Evolutionary conservation across 1,140 invertebrate genomes (phyloP).

Genomic region (Saccostrea cuccullata): DNA sequence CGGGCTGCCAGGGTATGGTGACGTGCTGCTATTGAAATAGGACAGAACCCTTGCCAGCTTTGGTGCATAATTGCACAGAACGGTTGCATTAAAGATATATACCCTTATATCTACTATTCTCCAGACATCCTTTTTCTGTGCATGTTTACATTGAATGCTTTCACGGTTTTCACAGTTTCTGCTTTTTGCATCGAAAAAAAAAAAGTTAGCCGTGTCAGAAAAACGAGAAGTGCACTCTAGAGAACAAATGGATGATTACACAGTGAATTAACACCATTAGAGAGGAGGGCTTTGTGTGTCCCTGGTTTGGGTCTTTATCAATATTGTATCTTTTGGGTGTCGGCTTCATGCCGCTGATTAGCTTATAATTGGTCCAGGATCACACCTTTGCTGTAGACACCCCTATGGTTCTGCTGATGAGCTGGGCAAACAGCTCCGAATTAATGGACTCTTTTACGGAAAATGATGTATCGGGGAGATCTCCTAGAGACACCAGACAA

Average conservation of each 20-base stretch:
- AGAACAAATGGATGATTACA: background rate
- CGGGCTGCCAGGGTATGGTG: background rate
- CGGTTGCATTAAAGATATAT: slow-evolving; percentile 1
- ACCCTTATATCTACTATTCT: background rate
- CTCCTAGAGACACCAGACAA: background rate
- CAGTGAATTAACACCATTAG: background rate
- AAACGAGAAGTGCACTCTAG: background rate
- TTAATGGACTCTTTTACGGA: background rate
- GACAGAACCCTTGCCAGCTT: background rate
- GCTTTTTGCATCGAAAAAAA: background rate
- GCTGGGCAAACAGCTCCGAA: slow-evolving; percentile 2
- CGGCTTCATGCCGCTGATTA: background rate
- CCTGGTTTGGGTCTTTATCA: background rate
- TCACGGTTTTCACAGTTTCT: background rate
- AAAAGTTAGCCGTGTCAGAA: background rate
- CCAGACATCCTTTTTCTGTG: background rate
- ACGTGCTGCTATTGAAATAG: background rate
- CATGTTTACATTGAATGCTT: background rate
- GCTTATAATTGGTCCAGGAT: slow-evolving; percentile 18
- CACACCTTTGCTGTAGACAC: background rate
- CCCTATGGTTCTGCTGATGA: slow-evolving; percentile 5
- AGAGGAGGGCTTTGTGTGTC: background rate
- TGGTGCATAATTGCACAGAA: background rate
- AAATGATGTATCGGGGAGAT: background rate
- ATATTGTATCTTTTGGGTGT: background rate